Evolutionary conservation across 2,888 invertebrate genomes (phyloP).

Genomic region (Aporophyla nigra): DNA sequence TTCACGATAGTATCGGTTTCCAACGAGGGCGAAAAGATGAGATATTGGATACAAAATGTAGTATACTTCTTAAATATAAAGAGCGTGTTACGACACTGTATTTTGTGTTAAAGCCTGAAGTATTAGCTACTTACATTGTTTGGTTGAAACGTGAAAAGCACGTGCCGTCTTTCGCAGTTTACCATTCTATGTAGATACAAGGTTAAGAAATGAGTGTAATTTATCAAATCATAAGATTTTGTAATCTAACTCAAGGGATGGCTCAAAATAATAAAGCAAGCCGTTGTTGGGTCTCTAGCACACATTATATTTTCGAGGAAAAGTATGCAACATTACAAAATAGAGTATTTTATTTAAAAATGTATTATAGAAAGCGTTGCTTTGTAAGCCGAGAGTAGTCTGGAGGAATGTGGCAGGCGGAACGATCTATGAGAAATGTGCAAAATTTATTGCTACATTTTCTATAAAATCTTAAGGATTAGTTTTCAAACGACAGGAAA

Average conservation of each 20-base stretch:
- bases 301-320: conserved; percentile 10
- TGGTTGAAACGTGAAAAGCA: conserved; percentile 13
- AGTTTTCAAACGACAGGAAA: not conserved
- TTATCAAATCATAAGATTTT: conserved; percentile 35
- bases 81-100: conserved; percentile 16
- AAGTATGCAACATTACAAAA: conserved; percentile 7
- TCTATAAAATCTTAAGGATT: conserved; percentile 19
- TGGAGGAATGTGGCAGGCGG: conserved; percentile 30
- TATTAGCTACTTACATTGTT: conserved; percentile 25
- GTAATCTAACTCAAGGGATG: conserved; percentile 4
- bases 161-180: conserved; percentile 13
- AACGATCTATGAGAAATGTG: conserved; percentile 24
- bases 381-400: conserved; percentile 28
- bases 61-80: conserved; percentile 17
- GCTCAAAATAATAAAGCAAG: not conserved
- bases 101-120: conserved; percentile 16
- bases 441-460: conserved; percentile 31
- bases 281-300: not conserved
- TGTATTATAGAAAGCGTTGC: conserved; percentile 16
- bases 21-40: conserved; percentile 13
- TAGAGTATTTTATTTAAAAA: conserved; percentile 11
- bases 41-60: conserved; percentile 34
- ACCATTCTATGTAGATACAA: conserved; percentile 24
- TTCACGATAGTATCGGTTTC: conserved; percentile 34
- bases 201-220: conserved; percentile 40